Percentiles rank a stretch among this genome's conserved stretches.
These are phyloP conservation scores for Lamellibrachia luymesi DNA, from an alignment of 1,140 invertebrate genomes.

Conservation along the genomic window DNA sequence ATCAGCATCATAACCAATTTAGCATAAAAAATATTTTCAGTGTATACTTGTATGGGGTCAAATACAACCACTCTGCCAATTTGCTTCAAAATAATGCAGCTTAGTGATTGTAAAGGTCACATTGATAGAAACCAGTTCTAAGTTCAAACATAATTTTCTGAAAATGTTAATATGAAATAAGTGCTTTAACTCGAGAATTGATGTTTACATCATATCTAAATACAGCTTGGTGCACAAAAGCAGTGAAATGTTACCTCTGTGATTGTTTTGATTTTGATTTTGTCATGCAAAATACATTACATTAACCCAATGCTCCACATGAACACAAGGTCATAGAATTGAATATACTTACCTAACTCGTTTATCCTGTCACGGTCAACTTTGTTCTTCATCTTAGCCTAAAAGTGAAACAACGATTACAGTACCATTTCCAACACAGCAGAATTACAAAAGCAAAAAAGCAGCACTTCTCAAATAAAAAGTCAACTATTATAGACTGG, in stretches of 20 bases:
- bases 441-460: neutral
- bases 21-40: too few relatives aligned
- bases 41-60: too few relatives aligned
- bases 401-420: constrained; percentile 23
- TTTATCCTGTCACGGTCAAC: constrained; percentile 45
- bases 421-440: neutral
- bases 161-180: too few relatives aligned
- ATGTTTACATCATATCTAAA: neutral
- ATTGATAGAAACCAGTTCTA: too few relatives aligned
- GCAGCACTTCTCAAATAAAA: neutral
- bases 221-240: neutral
- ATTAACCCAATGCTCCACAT: neutral
- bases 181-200: too few relatives aligned
- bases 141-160: too few relatives aligned
- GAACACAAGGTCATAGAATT: neutral
- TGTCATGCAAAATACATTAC: neutral
- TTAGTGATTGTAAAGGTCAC: too few relatives aligned
- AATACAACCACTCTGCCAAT: too few relatives aligned
- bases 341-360: constrained; percentile 6
- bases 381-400: constrained; percentile 50
- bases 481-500: neutral
- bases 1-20: neutral
- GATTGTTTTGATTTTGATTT: neutral
- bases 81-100: too few relatives aligned
- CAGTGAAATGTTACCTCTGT: neutral